These are phyloP conservation scores for Monopterus albus DNA, from an alignment of 2,113 vertebrate species.

Conservation along the genomic window DNA sequence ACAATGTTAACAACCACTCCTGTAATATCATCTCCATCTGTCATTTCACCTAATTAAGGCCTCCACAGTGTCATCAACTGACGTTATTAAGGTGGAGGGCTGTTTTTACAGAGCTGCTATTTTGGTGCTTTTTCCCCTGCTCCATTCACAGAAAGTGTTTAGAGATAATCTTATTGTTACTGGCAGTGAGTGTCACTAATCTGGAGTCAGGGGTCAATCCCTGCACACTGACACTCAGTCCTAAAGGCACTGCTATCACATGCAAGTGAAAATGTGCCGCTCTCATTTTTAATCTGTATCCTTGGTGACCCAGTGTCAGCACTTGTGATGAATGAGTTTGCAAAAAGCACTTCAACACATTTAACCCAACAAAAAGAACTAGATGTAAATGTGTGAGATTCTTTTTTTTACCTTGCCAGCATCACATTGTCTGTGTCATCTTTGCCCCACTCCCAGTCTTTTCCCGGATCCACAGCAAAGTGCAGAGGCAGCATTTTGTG, in stretches of 20 bases:
- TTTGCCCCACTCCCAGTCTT: conserved; percentile 95
- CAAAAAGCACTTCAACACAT: neutral
- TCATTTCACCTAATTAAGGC: conserved; percentile 4
- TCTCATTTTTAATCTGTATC: neutral
- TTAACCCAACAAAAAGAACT: neutral
- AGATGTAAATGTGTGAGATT: neutral
- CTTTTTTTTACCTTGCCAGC: conserved; percentile 86
- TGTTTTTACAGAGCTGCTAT: conserved; percentile 49
- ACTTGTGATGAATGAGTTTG: neutral
- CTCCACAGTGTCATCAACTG: neutral
- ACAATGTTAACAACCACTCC: neutral
- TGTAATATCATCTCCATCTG: conserved; percentile 10
- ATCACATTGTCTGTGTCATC: conserved; percentile 92
- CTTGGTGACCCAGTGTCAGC: too few relatives aligned
- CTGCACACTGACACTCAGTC: conserved; percentile 14
- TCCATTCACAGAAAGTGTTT: conserved; percentile 71
- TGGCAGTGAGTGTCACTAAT: conserved; percentile 61
- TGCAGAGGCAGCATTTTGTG: conserved; percentile 97
- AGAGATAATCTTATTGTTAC: conserved; percentile 69
- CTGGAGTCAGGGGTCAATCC: conserved; percentile 66
- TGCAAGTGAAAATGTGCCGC: neutral
- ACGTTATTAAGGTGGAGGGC: conserved; percentile 3
- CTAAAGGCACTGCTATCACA: conserved; percentile 21
- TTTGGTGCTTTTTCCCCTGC: conserved; percentile 39
- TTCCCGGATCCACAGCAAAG: conserved; percentile 95